A percentile compares a stretch with the other conserved stretches of the same genome.
These are phyloP conservation scores for Drosophila mettleri DNA, from an alignment of 2,888 invertebrate species.

Conservation along the genomic window DNA sequence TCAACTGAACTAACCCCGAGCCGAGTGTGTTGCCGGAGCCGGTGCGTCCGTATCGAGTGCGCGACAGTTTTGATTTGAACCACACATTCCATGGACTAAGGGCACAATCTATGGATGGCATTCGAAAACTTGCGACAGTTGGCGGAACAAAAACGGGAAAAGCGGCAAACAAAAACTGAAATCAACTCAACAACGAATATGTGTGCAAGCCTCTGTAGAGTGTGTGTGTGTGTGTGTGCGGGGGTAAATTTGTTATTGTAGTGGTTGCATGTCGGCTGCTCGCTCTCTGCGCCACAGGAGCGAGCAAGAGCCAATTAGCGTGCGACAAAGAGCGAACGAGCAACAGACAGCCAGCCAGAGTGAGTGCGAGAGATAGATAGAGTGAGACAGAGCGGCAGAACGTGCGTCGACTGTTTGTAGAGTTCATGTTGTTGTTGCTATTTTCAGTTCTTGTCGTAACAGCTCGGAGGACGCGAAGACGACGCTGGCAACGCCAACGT, in stretches of 20 bases:
- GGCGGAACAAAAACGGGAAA: conserved; percentile 70
- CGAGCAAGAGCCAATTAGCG: conserved; percentile 39
- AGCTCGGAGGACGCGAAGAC: conserved; percentile 61
- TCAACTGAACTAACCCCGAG: conserved; percentile 20
- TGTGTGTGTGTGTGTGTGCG: conserved; percentile 30
- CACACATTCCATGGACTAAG: conserved; percentile 46
- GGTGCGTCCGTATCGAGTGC: conserved; percentile 78
- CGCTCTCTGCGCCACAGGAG: conserved; percentile 34
- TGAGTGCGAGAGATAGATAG: conserved; percentile 14
- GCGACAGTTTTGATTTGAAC: conserved; percentile 80
- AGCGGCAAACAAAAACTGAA: conserved; percentile 71
- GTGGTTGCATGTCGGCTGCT: conserved; percentile 65
- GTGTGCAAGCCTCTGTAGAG: conserved; percentile 26
- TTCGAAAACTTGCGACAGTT: conserved; percentile 81
- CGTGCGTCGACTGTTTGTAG: conserved; percentile 7
- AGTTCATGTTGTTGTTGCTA: conserved; percentile 7
- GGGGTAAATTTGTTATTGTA: conserved; percentile 62
- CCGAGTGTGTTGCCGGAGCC: conserved; percentile 57
- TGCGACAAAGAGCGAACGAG: conserved; percentile 18
- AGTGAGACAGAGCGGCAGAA: conserved; percentile 10
- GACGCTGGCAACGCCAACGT: conserved; percentile 58
- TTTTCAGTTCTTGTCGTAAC: conserved; percentile 18
- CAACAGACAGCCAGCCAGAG: conserved; percentile 24
- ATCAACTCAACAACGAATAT: conserved; percentile 28
- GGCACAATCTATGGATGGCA: conserved; percentile 58